Conservation (phyloP, 2,113 vertebrate species). For the Xiphorhynchus elegans region DNA sequence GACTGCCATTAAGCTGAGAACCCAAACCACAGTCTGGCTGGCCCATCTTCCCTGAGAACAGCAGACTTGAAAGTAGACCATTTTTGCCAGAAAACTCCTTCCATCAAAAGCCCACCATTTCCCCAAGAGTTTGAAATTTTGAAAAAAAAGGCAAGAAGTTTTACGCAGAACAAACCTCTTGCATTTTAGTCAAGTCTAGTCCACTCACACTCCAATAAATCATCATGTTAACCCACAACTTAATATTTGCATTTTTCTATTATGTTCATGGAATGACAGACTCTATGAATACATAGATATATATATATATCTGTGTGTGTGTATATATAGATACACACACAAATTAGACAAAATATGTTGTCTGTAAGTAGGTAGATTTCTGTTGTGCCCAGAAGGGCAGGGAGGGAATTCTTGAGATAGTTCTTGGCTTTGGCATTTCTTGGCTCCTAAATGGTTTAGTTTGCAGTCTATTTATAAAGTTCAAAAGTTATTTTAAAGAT, state of each 20-base stretch:
- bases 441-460: slow-evolving; percentile 10
- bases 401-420: slow-evolving; percentile 17
- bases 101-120: background rate
- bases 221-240: background rate
- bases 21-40: background rate
- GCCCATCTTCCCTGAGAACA: background rate
- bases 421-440: slow-evolving; percentile 25
- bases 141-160: background rate
- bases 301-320: fast-evolving
- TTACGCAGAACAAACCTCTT: background rate
- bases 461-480: slow-evolving; percentile 31
- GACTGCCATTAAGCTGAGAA: background rate
- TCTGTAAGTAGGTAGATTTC: slow-evolving; percentile 17
- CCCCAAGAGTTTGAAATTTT: background rate
- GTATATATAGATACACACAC: background rate
- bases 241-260: background rate
- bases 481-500: slow-evolving; percentile 46
- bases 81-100: background rate
- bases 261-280: background rate
- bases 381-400: background rate
- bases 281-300: background rate
- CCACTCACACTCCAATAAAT: background rate
- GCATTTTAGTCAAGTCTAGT: background rate
- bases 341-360: slow-evolving; percentile 18
- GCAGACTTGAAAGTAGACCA: background rate